Conservation (phyloP, 2,888 invertebrate species). For the Eupithecia dodoneata region DNA sequence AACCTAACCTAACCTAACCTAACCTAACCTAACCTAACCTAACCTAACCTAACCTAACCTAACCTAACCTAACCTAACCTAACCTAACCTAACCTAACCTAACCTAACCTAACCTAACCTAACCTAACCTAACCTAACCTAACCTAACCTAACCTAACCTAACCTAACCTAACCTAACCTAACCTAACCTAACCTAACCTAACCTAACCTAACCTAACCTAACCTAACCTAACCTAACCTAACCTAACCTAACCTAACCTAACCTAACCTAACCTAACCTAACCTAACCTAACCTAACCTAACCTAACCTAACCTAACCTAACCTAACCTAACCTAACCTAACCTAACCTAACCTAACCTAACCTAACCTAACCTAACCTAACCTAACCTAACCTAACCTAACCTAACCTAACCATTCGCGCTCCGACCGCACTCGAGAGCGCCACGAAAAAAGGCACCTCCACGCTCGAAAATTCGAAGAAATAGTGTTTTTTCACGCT, state of each 20-base stretch:
- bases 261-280: conserved; percentile 28
- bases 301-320: conserved; percentile 26
- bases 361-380: conserved; percentile 26
- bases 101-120: conserved; percentile 30
- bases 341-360: conserved; percentile 26
- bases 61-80: conserved; percentile 31
- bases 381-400: too few relatives aligned
- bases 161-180: conserved; percentile 34
- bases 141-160: conserved; percentile 34
- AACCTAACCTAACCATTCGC: too few relatives aligned
- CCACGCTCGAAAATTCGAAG: too few relatives aligned
- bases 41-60: conserved; percentile 27
- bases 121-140: conserved; percentile 33
- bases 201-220: conserved; percentile 36
- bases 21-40: conserved; percentile 30
- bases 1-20: conserved; percentile 31
- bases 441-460: too few relatives aligned
- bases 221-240: conserved; percentile 33
- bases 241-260: conserved; percentile 28
- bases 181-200: conserved; percentile 36
- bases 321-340: conserved; percentile 26
- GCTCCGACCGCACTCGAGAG: too few relatives aligned
- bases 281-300: conserved; percentile 26
- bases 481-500: too few relatives aligned
- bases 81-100: conserved; percentile 31